Evolutionary conservation across 2,888 invertebrate species (phyloP).

Genomic region (Drosophila tripunctata): DNA sequence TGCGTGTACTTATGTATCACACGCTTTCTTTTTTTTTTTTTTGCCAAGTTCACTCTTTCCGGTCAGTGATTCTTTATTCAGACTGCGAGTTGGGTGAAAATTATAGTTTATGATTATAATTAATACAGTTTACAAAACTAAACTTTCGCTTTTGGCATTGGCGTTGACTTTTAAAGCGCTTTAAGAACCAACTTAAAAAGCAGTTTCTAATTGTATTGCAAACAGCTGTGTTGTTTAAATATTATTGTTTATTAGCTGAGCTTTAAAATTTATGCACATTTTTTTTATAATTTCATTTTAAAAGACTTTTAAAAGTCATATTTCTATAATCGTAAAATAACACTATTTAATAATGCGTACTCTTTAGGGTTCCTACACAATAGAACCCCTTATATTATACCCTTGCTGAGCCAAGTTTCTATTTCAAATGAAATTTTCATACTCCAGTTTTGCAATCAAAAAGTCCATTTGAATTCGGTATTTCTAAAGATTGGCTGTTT

Average conservation of each 20-base stretch:
- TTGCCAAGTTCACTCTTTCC: constrained; percentile 51
- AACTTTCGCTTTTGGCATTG: constrained; percentile 61
- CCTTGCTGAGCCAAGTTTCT: too few species aligned
- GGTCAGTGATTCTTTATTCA: constrained; percentile 66
- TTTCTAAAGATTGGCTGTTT: constrained; percentile 10
- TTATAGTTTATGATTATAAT: constrained; percentile 71
- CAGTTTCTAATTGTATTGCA: constrained; percentile 28
- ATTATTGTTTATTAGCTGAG: constrained; percentile 13
- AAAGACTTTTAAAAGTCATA: too few species aligned
- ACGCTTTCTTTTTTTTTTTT: constrained; percentile 64
- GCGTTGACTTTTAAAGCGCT: neutral
- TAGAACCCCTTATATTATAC: neutral
- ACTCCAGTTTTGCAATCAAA: too few species aligned
- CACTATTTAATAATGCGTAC: too few species aligned
- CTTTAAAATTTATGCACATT: neutral
- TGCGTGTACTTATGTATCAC: constrained; percentile 15
- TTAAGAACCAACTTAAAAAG: constrained; percentile 22
- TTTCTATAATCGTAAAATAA: too few species aligned
- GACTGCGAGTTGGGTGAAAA: constrained; percentile 65
- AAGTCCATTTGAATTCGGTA: neutral
- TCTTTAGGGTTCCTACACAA: neutral
- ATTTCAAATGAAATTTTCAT: too few species aligned
- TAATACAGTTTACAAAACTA: constrained; percentile 62
- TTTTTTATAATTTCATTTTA: neutral
- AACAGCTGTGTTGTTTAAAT: neutral